Evolutionary conservation across 2,113 vertebrate genomes (phyloP).

Genomic region (cat (Felis catus)): DNA sequence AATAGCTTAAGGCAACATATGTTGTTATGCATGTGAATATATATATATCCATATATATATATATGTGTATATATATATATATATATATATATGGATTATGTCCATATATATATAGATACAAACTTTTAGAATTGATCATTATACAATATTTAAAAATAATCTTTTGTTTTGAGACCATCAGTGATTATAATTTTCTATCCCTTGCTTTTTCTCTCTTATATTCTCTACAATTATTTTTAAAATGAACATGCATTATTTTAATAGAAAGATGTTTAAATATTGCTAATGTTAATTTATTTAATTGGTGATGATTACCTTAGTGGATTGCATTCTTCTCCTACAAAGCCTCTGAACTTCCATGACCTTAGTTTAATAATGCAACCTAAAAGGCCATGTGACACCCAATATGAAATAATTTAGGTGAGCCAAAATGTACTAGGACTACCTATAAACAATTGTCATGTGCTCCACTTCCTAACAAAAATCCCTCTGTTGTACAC

Average conservation of each 20-base stretch:
- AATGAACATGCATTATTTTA: neutral
- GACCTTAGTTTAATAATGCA: neutral
- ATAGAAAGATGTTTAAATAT: neutral
- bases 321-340: neutral
- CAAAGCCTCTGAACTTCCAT: neutral
- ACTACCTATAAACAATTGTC: neutral
- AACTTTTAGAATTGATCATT: neutral
- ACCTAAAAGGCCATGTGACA: neutral
- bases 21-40: neutral
- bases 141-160: neutral
- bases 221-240: neutral
- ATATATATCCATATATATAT: neutral
- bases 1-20: neutral
- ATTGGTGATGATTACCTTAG: neutral
- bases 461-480: neutral
- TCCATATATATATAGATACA: too few species aligned
- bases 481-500: fast-evolving
- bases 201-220: neutral
- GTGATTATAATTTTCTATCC: neutral
- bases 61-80: neutral
- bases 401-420: neutral
- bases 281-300: neutral
- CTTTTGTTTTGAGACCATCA: neutral
- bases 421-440: neutral
- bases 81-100: neutral